Percentiles rank a stretch among this genome's conserved stretches.
phyloP scores from a whole-genome alignment of 2,113 vertebrate genomes.

The Arenaria interpres region DNA sequence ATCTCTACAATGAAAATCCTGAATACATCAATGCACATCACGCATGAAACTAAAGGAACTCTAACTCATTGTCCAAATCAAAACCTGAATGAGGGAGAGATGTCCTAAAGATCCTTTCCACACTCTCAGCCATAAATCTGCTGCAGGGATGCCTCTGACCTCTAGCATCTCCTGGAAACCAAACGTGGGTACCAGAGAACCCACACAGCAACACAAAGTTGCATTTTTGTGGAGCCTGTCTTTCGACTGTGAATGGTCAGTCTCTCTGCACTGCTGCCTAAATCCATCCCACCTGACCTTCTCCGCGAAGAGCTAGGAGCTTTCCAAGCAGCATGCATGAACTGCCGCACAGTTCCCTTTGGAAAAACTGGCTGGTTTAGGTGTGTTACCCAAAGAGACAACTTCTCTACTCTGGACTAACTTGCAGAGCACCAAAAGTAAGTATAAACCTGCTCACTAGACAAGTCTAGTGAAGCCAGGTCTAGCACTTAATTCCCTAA shows the following conservation, averaged over 20 bases:
- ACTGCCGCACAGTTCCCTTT: fast-evolving
- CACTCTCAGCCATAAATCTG: background rate
- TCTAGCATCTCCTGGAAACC: background rate
- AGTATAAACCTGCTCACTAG: background rate
- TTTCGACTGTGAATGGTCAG: background rate
- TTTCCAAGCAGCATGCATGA: background rate
- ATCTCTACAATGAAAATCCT: background rate
- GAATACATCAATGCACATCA: background rate
- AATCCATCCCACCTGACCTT: background rate
- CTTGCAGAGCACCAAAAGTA: background rate
- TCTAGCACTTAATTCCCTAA: background rate
- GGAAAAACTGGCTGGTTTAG: background rate
- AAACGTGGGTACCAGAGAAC: background rate
- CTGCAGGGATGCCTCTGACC: background rate
- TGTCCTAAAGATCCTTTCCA: background rate
- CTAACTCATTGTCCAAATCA: background rate
- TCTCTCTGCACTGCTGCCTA: background rate
- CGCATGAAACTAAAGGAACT: background rate
- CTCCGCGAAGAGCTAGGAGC: background rate
- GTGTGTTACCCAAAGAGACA: background rate
- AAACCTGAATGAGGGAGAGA: background rate
- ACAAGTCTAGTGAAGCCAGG: background rate
- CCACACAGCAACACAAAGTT: background rate
- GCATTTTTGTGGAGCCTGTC: background rate
- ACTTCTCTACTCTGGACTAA: background rate